phyloP scores from a whole-genome alignment of 2,888 invertebrate species.

The Heliothis peltigera region DNA sequence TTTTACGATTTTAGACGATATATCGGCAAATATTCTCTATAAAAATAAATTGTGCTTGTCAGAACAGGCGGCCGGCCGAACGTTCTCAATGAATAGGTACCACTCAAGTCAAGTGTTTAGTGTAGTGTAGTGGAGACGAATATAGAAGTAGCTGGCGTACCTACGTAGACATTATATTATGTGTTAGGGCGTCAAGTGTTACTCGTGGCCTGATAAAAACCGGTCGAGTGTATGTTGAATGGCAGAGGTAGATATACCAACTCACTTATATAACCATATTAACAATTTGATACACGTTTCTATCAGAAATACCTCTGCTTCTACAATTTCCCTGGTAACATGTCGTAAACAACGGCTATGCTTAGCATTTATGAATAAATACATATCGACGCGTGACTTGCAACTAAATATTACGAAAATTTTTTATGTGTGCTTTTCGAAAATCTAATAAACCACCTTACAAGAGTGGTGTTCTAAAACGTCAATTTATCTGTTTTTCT shows the following conservation, averaged over 20 bases:
- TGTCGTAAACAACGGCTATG: neutral
- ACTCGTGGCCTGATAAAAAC: constrained; percentile 43
- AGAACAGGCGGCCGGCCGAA: constrained; percentile 5
- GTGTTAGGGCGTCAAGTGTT: constrained; percentile 35
- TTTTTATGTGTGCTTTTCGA: constrained; percentile 22
- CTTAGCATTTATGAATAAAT: neutral
- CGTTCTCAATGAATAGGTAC: constrained; percentile 47
- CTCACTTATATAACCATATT: constrained; percentile 3
- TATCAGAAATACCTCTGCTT: neutral
- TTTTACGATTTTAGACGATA: neutral
- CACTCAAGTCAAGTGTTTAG: constrained; percentile 49
- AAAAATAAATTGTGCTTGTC: neutral
- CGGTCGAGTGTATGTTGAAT: constrained; percentile 25
- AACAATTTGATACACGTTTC: neutral
- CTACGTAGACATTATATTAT: constrained; percentile 10
- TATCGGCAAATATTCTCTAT: neutral
- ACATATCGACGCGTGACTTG: too few species aligned
- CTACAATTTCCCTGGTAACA: constrained; percentile 4
- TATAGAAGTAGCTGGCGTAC: constrained; percentile 1
- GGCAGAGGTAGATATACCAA: neutral
- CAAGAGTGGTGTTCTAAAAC: constrained; percentile 8
- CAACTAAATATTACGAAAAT: too few species aligned
- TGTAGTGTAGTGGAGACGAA: constrained; percentile 36
- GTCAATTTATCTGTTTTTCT: constrained; percentile 28
- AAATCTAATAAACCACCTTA: constrained; percentile 23